These are phyloP conservation scores for Thera obeliscata DNA, from an alignment of 2,888 invertebrate species.

Conservation along the genomic window DNA sequence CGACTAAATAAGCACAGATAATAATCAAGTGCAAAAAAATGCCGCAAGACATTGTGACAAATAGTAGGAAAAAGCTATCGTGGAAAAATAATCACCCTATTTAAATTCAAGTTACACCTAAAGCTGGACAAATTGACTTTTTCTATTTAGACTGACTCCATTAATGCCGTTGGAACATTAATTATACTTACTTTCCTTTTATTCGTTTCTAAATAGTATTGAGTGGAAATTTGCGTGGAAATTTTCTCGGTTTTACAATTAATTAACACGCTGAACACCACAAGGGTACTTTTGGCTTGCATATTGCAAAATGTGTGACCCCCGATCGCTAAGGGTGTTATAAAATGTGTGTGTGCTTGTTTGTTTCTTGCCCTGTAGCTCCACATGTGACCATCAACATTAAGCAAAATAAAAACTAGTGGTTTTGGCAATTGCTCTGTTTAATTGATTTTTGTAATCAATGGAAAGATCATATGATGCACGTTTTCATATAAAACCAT, in stretches of 20 bases:
- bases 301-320: no score
- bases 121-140: slow-evolving; percentile 70
- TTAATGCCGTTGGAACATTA: slow-evolving; percentile 39
- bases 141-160: slow-evolving; percentile 46
- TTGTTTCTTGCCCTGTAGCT: no score
- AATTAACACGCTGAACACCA: neutral
- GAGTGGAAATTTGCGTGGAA: neutral
- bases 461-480: no score
- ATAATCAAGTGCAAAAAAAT: slow-evolving; percentile 67
- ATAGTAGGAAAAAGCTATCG: slow-evolving; percentile 52
- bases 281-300: no score
- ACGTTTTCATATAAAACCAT: no score
- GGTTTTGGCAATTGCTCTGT: no score
- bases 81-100: slow-evolving; percentile 69
- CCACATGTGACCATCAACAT: no score
- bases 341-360: no score
- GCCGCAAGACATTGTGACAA: slow-evolving; percentile 61
- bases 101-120: slow-evolving; percentile 65
- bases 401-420: no score
- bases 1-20: slow-evolving; percentile 78
- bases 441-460: no score
- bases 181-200: slow-evolving; percentile 40
- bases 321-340: no score
- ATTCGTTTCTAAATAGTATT: slow-evolving; percentile 24
- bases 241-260: neutral